phyloP scores from a whole-genome alignment of 2,797 vertebrate genomes.

The Hylomyscus alleni region DNA sequence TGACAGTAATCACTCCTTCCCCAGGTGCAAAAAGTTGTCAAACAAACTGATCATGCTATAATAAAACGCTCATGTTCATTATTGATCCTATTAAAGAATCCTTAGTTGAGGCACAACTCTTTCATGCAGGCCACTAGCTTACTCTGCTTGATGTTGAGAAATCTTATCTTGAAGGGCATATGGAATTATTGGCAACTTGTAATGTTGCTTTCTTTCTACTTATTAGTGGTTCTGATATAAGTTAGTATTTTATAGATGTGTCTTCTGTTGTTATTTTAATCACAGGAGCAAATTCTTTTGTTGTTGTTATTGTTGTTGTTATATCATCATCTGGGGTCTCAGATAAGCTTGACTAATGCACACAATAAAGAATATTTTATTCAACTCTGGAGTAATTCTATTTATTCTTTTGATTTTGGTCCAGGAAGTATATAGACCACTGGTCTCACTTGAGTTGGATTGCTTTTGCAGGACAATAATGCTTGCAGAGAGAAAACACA shows the following conservation, averaged over 20 bases:
- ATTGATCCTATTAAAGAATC: background rate
- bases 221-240: background rate
- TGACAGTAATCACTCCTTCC: background rate
- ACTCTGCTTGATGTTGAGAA: background rate
- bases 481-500: background rate
- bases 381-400: background rate
- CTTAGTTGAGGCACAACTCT: background rate
- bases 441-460: constrained; percentile 24
- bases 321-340: background rate
- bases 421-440: background rate
- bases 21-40: background rate
- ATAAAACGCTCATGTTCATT: constrained; percentile 6
- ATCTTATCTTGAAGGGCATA: background rate
- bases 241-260: background rate
- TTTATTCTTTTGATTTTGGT: constrained; percentile 23
- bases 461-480: background rate
- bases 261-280: constrained; percentile 30
- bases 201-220: background rate
- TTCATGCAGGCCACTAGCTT: background rate
- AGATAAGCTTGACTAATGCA: background rate
- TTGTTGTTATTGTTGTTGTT: too few species aligned
- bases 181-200: background rate
- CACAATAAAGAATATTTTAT: constrained; percentile 44
- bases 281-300: background rate
- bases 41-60: background rate